Conservation (phyloP, 1,140 invertebrate genomes). For the Coelopa frigida region DNA sequence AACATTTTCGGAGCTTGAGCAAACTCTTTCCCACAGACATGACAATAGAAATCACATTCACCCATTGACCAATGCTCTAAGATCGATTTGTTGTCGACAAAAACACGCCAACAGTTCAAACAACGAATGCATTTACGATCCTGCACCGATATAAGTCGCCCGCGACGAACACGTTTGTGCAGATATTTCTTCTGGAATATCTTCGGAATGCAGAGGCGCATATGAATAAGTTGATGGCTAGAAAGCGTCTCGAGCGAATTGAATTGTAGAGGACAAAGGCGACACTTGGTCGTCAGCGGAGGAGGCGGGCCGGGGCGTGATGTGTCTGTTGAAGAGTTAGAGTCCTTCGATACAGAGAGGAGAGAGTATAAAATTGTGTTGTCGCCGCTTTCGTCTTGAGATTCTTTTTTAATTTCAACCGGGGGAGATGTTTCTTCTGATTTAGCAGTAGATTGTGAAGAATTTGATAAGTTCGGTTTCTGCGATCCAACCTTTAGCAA, state of each 20-base stretch:
- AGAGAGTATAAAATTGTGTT: no score
- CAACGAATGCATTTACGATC: constrained; percentile 15
- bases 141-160: constrained; percentile 10
- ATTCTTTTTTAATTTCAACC: no score
- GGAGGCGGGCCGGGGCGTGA: neutral
- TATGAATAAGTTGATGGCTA: constrained; percentile 16
- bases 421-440: no score
- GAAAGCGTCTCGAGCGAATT: constrained; percentile 2
- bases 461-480: no score
- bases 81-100: constrained; percentile 9
- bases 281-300: neutral
- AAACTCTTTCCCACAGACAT: constrained; percentile 16
- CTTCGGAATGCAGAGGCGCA: constrained; percentile 2
- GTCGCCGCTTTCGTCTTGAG: no score
- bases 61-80: constrained; percentile 13
- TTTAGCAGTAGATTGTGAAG: no score
- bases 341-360: no score
- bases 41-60: constrained; percentile 18
- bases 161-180: constrained; percentile 8
- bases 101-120: constrained; percentile 16
- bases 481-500: no score
- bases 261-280: constrained; percentile 2
- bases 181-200: constrained; percentile 10
- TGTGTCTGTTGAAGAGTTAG: no score
- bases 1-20: constrained; percentile 11